phyloP scores from a whole-genome alignment of 2,797 vertebrate species.

The Syndactyla subalaris region DNA sequence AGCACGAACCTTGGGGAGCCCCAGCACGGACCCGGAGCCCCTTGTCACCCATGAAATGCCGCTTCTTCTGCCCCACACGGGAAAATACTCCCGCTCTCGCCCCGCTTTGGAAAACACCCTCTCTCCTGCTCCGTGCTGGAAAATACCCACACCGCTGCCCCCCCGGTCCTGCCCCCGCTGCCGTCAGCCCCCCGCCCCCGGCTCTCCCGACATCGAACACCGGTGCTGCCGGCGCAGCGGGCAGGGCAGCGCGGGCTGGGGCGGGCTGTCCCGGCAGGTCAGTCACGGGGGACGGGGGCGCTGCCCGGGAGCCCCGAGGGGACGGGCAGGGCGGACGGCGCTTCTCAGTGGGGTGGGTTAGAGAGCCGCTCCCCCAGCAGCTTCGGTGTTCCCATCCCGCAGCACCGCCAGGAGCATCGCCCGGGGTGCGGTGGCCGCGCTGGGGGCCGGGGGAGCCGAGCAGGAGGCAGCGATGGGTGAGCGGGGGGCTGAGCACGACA shows the following conservation, averaged over 20 bases:
- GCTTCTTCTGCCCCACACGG: neutral
- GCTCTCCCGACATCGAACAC: slow-evolving; percentile 56
- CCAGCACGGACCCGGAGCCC: neutral
- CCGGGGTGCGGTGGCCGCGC: too few species aligned
- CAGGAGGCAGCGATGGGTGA: neutral
- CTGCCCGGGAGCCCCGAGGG: neutral
- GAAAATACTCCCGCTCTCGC: neutral
- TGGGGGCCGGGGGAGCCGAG: neutral
- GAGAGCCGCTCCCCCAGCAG: neutral
- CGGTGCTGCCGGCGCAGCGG: neutral
- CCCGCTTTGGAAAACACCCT: neutral
- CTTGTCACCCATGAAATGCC: accelerated
- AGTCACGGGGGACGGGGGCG: neutral
- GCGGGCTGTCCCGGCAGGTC: slow-evolving; percentile 46
- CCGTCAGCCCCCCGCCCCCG: neutral
- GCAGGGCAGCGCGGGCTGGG: neutral
- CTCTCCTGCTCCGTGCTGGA: neutral
- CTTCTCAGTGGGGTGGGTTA: neutral
- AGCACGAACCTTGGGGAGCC: neutral
- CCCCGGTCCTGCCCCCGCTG: neutral
- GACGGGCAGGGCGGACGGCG: neutral
- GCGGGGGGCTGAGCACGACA: neutral
- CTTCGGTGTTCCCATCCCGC: accelerated
- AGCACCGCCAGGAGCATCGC: neutral
- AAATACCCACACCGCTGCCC: neutral